phyloP scores from a whole-genome alignment of 2,797 vertebrate species.

The Leptodactylus fallax region DNA sequence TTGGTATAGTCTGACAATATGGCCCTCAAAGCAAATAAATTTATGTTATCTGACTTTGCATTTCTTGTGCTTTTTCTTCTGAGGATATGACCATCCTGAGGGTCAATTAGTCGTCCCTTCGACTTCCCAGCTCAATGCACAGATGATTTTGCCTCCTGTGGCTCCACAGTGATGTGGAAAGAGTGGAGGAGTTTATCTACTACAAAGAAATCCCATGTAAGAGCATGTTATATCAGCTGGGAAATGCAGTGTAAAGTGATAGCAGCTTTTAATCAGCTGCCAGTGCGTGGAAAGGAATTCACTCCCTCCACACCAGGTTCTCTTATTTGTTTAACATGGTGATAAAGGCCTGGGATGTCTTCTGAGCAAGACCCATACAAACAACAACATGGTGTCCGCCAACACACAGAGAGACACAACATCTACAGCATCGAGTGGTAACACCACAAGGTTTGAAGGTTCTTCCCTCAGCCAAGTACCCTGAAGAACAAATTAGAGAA shows the following conservation, averaged over 20 bases:
- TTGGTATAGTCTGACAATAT: background rate
- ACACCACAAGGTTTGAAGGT: slow-evolving; percentile 12
- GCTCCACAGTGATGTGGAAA: slow-evolving; percentile 9
- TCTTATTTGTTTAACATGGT: slow-evolving; percentile 45
- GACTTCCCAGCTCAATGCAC: slow-evolving; percentile 2
- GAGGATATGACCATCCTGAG: background rate
- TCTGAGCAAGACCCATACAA: slow-evolving; percentile 31
- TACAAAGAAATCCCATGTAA: slow-evolving; percentile 49
- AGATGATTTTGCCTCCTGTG: slow-evolving; percentile 33
- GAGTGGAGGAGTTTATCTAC: slow-evolving; percentile 40
- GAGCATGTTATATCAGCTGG: slow-evolving; percentile 61
- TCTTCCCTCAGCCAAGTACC: background rate
- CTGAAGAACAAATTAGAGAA: background rate
- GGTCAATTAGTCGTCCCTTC: background rate
- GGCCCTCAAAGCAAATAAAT: background rate
- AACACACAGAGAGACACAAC: background rate
- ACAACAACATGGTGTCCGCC: slow-evolving; percentile 49
- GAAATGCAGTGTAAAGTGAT: slow-evolving; percentile 50
- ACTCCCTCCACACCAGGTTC: slow-evolving; percentile 39
- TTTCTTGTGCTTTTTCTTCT: background rate
- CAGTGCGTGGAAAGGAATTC: slow-evolving; percentile 50
- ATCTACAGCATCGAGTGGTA: slow-evolving; percentile 24
- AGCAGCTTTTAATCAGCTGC: slow-evolving; percentile 61
- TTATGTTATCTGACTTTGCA: background rate
- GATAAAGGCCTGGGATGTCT: slow-evolving; percentile 55